Conservation (phyloP, 1,140 invertebrate species). For the Drosophila pruinosa region DNA sequence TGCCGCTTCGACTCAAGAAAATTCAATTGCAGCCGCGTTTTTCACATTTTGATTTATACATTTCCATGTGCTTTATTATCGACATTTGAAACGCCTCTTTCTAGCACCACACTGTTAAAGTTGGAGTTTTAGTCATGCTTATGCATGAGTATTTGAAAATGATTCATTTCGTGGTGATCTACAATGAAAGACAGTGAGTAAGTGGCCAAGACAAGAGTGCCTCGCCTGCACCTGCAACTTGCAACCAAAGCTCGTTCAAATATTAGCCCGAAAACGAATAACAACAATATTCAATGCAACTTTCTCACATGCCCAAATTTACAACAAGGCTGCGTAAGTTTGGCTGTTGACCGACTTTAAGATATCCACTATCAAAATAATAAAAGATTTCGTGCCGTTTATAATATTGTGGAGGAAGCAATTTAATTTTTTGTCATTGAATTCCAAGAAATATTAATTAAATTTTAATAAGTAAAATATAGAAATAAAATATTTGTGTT, state of each 20-base stretch:
- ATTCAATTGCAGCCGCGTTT: conserved; percentile 46
- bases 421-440: too few relatives aligned
- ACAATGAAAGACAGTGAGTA: conserved; percentile 44
- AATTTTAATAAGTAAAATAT: too few relatives aligned
- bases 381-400: too few relatives aligned
- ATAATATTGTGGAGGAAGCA: too few relatives aligned
- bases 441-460: too few relatives aligned
- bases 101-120: conserved; percentile 47
- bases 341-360: too few relatives aligned
- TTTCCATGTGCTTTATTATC: conserved; percentile 74
- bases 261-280: neutral
- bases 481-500: too few relatives aligned
- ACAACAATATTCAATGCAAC: conserved; percentile 25
- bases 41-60: conserved; percentile 61
- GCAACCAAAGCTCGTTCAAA: conserved; percentile 11
- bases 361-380: too few relatives aligned
- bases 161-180: conserved; percentile 74
- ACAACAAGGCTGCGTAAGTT: neutral
- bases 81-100: conserved; percentile 65
- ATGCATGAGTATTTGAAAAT: conserved; percentile 28
- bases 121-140: neutral
- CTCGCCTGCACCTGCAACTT: conserved; percentile 34
- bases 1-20: conserved; percentile 28
- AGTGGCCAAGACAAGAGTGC: conserved; percentile 13
- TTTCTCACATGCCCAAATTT: conserved; percentile 51